These are phyloP conservation scores for Calonectris borealis DNA, from an alignment of 2,113 vertebrate genomes.

Conservation along the genomic window DNA sequence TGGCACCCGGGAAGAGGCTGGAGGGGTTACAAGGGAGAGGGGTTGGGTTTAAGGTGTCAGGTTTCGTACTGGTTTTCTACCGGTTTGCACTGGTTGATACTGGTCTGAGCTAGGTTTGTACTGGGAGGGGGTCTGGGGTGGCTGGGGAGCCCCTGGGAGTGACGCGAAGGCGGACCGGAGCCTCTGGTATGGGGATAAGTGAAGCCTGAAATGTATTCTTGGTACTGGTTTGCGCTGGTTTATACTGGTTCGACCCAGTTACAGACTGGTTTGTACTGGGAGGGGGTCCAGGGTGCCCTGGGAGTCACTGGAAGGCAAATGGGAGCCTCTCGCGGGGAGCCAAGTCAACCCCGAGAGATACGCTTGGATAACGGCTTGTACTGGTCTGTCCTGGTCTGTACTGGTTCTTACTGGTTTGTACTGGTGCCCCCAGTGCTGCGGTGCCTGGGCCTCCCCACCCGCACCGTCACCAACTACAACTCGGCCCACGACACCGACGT, in stretches of 20 bases:
- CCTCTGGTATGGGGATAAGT: too few relatives aligned
- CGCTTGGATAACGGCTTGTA: not conserved
- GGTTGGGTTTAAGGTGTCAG: not conserved
- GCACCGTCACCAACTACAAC: constrained; percentile 87
- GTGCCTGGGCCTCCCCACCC: constrained; percentile 85
- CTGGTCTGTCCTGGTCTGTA: not conserved
- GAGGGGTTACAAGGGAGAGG: rapidly evolving
- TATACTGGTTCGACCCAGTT: too few relatives aligned
- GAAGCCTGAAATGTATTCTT: too few relatives aligned
- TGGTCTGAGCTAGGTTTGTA: not conserved
- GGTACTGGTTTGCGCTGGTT: not conserved
- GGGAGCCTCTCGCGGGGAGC: not conserved
- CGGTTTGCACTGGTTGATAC: not conserved
- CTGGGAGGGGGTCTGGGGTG: not conserved
- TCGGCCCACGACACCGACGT: constrained; percentile 92
- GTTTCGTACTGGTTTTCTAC: not conserved
- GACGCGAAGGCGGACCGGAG: too few relatives aligned
- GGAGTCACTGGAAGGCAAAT: not conserved
- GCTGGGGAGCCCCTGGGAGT: too few relatives aligned
- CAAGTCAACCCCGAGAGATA: not conserved
- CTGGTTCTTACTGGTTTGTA: not conserved
- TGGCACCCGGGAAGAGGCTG: rapidly evolving
- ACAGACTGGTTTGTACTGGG: not conserved
- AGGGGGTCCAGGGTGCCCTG: too few relatives aligned
- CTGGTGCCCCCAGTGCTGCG: constrained; percentile 76